phyloP scores from a whole-genome alignment of 2,888 invertebrate genomes.

The Polymixis flavicincta region DNA sequence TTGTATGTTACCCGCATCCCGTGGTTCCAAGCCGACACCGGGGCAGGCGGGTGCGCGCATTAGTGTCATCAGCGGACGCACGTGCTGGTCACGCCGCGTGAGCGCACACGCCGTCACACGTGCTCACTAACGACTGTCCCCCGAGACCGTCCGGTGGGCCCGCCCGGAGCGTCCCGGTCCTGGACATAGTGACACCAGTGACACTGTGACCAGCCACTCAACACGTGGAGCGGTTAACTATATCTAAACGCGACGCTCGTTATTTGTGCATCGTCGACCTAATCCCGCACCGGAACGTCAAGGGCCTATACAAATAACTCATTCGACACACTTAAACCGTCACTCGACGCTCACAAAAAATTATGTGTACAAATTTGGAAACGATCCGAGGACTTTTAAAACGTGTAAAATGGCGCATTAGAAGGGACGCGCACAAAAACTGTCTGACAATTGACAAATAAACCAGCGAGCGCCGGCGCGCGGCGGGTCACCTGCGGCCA shows the following conservation, averaged over 20 bases:
- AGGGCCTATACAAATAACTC: conserved; percentile 87
- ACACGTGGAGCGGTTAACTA: neutral
- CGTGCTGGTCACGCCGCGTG: conserved; percentile 30
- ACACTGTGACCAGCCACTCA: neutral
- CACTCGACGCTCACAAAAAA: conserved; percentile 84
- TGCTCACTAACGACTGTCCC: neutral
- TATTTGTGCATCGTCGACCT: conserved; percentile 75
- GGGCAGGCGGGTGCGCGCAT: conserved; percentile 13
- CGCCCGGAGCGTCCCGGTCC: conserved; percentile 15
- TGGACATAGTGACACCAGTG: conserved; percentile 19
- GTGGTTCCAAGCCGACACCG: conserved; percentile 20
- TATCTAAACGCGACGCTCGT: conserved; percentile 36
- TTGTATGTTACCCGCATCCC: conserved; percentile 43
- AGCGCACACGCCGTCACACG: conserved; percentile 14
- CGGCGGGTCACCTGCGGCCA: conserved; percentile 49
- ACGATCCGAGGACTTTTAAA: conserved; percentile 80
- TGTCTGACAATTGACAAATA: conserved; percentile 54
- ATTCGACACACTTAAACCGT: conserved; percentile 85
- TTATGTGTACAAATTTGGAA: conserved; percentile 82
- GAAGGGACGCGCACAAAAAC: conserved; percentile 65
- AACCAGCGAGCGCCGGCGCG: conserved; percentile 41
- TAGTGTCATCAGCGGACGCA: conserved; percentile 15
- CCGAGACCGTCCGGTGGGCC: neutral
- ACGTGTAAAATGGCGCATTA: conserved; percentile 84
- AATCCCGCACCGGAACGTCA: conserved; percentile 74